Evolutionary conservation across 2,113 vertebrate species (phyloP), one percentile per base, ranked within the genome.

Genomic region (Apaloderma vittatum): DNA sequence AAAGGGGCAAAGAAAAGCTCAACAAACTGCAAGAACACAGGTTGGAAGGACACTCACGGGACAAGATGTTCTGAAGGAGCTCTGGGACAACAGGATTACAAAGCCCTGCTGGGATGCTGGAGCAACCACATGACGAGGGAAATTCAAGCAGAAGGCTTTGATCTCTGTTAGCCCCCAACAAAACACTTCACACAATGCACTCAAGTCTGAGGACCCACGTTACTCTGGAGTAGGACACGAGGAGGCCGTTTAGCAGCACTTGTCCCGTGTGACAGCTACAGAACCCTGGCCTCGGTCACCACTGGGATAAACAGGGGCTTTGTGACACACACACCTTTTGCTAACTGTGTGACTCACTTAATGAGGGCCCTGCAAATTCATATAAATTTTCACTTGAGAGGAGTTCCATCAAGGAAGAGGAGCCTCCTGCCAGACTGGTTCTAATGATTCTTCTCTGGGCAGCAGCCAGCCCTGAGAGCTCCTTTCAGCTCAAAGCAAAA

Each of bases 311-410:
- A 95, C 59, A 97, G 57, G 20, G 46, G 57, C 72, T 84, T 85
- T 92, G 93, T 86, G 94, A 90, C 59, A 71, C 89, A 85, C 55
- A 85, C 55, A 79, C 86, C 89, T 95, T 95, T 82, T 83, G 88
- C 87, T 88, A 63, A 94, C 57, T 18, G 1, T 81, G 85, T 88
- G 96, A 94, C 63, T 97, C 96, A 86, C 58, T 74, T 83, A 74
- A 93, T 87, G 94, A 97, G 86, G 73, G 84, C 76, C 94, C 67
- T 96, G 61, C 49, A 72, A 80, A 89, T 58, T 95, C 81, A 49
- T 80, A 94, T 87, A 30, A 30, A 95, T 97, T 92, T 98, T 91
- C 75, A 71, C 90, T 45, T 29, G 45, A 90, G 65, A 90, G 51
- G 37, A 85, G 62, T 52, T 57, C 70, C 75, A 70, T 89, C 73